Base-by-base conservation (phyloP, 2,797 vertebrate species). In the Crenuchus spilurus region DNA sequence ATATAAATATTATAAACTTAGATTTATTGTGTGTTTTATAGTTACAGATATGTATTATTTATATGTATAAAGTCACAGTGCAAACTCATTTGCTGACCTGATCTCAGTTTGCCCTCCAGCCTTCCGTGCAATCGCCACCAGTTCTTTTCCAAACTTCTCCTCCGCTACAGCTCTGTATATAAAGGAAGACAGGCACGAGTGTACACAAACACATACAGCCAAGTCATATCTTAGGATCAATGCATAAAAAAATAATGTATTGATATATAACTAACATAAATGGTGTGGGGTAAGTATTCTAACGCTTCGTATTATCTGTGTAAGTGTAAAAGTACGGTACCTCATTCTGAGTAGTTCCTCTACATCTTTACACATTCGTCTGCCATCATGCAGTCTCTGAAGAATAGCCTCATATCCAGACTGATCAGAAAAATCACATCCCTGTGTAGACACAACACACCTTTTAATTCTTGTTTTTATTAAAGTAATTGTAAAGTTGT, bases 341-440 rank as follows among this genome's bases (percentile, higher is more conserved):
- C 96, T 96, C 90, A 97, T 93, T 82, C 95, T 95, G 58, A 98
- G 86, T 62, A 99, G 89, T 18, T 98, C 97, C 79, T 98, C 97
- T 85, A 96, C 86, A 2, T 99, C 97, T 84, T 99, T 99, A 88
- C 96, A 96, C 80, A 95, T 96, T 71, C 93, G 95, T 54, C 94
- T 93, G 2, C 97, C 97, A 0, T 99, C 96, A 46, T 88, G 83
- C 10, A 97, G 88, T 80, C 95, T 90, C 82, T 97, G 96, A 31
- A 94, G 52, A 0, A 99, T 90, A 0, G 86, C 85, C 61, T 98
- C 97, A 0, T 95, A 98, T 41, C 97, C 97, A 0, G 82, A 83
- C 64, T 95, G 94, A 68, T 93, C 90, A 5, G 91, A 92, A 82
- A 97, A 95, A 68, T 98, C 95, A 60, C 76, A 88, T 79, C 92